A percentile compares a stretch with the other conserved stretches of the same genome.
Conservation (phyloP, 2,113 vertebrate genomes). For the Corvus hawaiiensis region DNA sequence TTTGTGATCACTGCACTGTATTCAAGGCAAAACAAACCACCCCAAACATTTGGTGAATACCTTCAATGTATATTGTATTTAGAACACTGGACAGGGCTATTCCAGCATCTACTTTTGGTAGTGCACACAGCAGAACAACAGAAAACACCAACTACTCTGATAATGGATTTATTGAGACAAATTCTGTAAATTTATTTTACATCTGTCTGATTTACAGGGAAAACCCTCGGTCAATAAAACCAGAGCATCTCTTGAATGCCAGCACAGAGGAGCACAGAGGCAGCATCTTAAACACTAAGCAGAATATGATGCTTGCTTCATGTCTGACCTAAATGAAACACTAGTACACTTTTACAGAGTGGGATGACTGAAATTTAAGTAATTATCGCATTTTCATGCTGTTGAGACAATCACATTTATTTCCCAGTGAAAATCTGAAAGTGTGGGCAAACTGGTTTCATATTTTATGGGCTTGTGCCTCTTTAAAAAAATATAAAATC, state of each 20-base stretch:
- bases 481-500: neutral
- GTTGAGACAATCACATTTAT: neutral
- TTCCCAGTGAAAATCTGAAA: neutral
- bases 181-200: neutral
- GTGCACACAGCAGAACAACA: neutral
- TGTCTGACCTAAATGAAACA: neutral
- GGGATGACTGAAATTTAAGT: neutral
- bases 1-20: neutral
- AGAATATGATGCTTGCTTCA: neutral
- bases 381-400: neutral
- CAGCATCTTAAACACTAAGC: neutral
- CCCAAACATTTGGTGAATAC: neutral
- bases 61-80: neutral
- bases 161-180: neutral
- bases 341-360: neutral
- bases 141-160: neutral
- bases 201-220: neutral
- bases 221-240: neutral
- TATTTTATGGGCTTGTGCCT: neutral
- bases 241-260: neutral
- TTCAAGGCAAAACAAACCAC: constrained; percentile 8
- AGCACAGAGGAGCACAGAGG: neutral
- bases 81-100: constrained; percentile 23
- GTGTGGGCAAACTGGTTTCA: neutral
- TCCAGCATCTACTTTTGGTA: constrained; percentile 41